phyloP scores from a whole-genome alignment of 92 coral and sea anemone species.

The Heliopora coerulea region DNA sequence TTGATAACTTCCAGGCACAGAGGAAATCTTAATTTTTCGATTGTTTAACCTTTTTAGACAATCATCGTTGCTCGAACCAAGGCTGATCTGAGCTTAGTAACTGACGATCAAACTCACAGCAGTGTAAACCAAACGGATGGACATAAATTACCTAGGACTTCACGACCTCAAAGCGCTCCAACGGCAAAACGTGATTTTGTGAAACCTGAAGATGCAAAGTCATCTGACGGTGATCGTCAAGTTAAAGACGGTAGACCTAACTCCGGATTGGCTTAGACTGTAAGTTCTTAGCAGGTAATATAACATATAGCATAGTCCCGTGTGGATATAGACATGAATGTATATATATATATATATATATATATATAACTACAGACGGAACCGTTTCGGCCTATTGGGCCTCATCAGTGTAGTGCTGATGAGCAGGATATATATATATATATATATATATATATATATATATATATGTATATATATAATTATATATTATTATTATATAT shows the following conservation, averaged over 20 bases:
- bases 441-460: too few relatives aligned
- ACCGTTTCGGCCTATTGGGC: too few relatives aligned
- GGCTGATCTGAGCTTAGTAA: conserved; percentile 24
- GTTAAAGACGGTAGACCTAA: conserved; percentile 7
- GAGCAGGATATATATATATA: too few relatives aligned
- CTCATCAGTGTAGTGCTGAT: too few relatives aligned
- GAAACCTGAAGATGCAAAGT: background rate
- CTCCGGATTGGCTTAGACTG: conserved; percentile 20
- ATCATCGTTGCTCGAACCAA: conserved; percentile 39
- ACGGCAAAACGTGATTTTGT: background rate
- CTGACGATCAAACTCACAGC: background rate
- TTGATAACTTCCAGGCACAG: conserved; percentile 4
- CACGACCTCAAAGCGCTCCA: conserved; percentile 29
- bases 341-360: too few relatives aligned
- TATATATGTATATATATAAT: too few relatives aligned
- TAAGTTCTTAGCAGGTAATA: too few relatives aligned
- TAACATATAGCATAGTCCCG: too few relatives aligned
- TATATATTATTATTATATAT: too few relatives aligned
- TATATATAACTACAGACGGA: too few relatives aligned
- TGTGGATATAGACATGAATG: too few relatives aligned
- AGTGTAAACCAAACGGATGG: background rate
- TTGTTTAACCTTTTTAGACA: conserved; percentile 2
- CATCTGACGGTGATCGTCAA: background rate
- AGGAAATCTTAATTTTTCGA: background rate
- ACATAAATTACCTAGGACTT: background rate